A percentile compares a stretch with the other conserved stretches of the same genome.
phyloP scores from a whole-genome alignment of 2,797 vertebrate genomes.

The Cetoscarus ocellatus region DNA sequence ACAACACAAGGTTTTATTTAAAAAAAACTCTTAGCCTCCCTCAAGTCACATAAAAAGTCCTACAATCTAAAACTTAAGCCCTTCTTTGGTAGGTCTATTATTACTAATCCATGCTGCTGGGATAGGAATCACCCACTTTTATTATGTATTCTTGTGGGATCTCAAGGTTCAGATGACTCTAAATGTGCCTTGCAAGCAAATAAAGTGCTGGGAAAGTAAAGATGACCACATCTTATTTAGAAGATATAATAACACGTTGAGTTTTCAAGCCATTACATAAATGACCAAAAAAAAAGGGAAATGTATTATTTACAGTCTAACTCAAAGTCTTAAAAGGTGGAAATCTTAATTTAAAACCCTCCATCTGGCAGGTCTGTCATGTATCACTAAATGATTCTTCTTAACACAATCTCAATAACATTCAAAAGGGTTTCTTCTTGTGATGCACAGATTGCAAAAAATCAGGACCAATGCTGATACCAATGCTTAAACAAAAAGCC shows the following conservation, averaged over 20 bases:
- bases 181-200: neutral
- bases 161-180: neutral
- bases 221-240: neutral
- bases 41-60: constrained; percentile 2
- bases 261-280: neutral
- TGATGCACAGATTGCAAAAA: no score
- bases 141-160: neutral
- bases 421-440: no score
- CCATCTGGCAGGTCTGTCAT: no score
- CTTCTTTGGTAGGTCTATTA: constrained; percentile 25
- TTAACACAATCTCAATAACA: no score
- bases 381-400: no score
- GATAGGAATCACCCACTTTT: constrained; percentile 17
- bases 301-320: no score
- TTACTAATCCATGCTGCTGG: constrained; percentile 12
- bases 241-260: no score
- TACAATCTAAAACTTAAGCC: constrained; percentile 13
- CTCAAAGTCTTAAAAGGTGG: no score
- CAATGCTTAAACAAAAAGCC: no score
- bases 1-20: neutral
- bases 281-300: no score
- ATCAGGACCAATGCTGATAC: no score
- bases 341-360: no score
- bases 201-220: neutral
- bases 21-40: neutral